These are phyloP conservation scores for Lonchura striata DNA, from an alignment of 2,113 vertebrate species.

Conservation along the genomic window DNA sequence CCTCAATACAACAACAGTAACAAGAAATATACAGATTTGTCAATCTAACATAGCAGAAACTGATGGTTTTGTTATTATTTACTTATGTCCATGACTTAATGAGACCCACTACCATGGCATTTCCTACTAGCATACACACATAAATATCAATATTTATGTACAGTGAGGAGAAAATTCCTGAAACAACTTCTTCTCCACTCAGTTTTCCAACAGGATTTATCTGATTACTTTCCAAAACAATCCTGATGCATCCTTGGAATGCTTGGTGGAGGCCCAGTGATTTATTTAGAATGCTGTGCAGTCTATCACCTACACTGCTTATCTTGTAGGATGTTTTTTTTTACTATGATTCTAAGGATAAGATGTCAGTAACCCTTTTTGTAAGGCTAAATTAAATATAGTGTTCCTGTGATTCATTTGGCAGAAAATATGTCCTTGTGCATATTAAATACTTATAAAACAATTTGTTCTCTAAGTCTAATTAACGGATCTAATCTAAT, in stretches of 20 bases:
- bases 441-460: neutral
- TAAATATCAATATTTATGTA: neutral
- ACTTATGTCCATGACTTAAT: neutral
- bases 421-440: neutral
- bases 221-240: neutral
- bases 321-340: neutral
- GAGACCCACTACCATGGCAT: neutral
- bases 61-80: neutral
- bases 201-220: neutral
- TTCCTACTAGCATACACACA: neutral
- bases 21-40: neutral
- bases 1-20: neutral
- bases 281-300: neutral
- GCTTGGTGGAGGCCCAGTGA: neutral
- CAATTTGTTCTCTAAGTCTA: neutral
- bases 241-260: neutral
- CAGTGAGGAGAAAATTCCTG: neutral
- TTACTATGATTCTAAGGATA: neutral
- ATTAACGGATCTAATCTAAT: constrained; percentile 19
- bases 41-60: neutral
- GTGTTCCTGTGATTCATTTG: neutral
- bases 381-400: constrained; percentile 38
- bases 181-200: neutral
- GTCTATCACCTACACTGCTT: neutral
- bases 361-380: neutral